Base-by-base conservation (phyloP, 1,140 invertebrate genomes). In the Wasmannia auropunctata region DNA sequence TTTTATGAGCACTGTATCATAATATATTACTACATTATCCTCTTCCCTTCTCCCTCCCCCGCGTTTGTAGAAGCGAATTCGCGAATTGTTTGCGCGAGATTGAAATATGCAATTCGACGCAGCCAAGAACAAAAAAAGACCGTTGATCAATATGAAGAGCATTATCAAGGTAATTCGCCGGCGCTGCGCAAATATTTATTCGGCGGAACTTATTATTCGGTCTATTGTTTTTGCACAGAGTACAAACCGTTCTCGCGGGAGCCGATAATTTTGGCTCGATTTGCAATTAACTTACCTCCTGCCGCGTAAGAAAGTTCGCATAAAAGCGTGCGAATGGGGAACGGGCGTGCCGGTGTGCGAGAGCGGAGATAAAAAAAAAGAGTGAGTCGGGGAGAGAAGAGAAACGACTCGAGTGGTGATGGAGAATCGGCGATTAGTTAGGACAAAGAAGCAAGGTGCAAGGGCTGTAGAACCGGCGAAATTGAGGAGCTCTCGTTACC, bases 401-500 rank as follows among this genome's bases (percentile, higher is more conserved):
- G 58, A 69, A 83, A 74, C 25, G 51, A 83, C 37, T 83, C n/a
- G 54, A 49, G 31, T 37, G 7, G 76, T 79, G 79, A 83, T 83
- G 67, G 79, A 83, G 37, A 8, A 54, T 58, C 28, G 51, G 67
- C 28, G 51, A 83, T 83, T 83, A 83, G 67, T 74, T 43, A 85
- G 25, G 60, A 77, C 69, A 65, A 77, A 85, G 72, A 77, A 85
- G 56, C 31, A 60, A 72, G 79, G 1, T 22, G 43, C 49, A 43
- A 11, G 19, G 37, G 25, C 34, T 28, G 34, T 60, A 28, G 31
- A 72, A 74, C 51, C 3, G 49, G 37, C 19, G 31, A 83, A 83
- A 83, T 83, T 72, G 54, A 83, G 11, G 28, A 83, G 67, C 60
- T 83, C 79, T 72, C 67, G 28, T 83, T 83, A 83, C 28, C 51